phyloP scores from a whole-genome alignment of 2,888 invertebrate genomes.

The Agrochola lychnidis region DNA sequence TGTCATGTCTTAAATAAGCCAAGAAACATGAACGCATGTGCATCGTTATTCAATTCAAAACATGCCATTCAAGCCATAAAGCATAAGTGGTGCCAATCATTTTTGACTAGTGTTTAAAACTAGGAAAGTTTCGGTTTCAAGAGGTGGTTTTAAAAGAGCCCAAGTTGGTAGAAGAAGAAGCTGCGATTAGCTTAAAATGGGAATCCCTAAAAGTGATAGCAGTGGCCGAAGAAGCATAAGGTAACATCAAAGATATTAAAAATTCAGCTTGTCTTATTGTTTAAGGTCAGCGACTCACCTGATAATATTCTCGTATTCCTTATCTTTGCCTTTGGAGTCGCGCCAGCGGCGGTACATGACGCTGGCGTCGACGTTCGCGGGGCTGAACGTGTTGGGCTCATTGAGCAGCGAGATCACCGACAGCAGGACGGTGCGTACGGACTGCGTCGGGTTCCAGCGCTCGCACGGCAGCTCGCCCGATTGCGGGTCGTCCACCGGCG shows the following conservation, averaged over 20 bases:
- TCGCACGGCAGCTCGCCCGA: constrained; percentile 99
- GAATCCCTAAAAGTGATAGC: no score
- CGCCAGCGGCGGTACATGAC: constrained; percentile 99
- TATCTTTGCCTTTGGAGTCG: constrained; percentile 99
- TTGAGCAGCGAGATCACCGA: constrained; percentile 99
- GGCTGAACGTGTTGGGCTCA: constrained; percentile 99
- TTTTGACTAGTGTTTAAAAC: background rate
- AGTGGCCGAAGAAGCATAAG: background rate
- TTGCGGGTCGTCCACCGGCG: constrained; percentile 99
- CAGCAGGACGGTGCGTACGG: constrained; percentile 99
- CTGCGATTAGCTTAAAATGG: background rate
- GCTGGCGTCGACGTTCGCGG: constrained; percentile 99
- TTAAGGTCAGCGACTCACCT: constrained; percentile 90
- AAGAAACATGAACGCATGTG: background rate
- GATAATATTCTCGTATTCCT: constrained; percentile 99
- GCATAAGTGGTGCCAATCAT: background rate
- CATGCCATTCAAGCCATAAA: background rate
- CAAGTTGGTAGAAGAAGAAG: background rate
- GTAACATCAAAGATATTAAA: background rate
- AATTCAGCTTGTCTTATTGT: background rate
- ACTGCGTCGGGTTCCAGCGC: constrained; percentile 99
- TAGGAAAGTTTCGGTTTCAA: background rate
- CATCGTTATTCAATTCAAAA: background rate
- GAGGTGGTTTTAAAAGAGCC: background rate
- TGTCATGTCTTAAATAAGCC: constrained; percentile 7